Conservation (phyloP, 2,113 vertebrate genomes). For the Candoia aspera region DNA sequence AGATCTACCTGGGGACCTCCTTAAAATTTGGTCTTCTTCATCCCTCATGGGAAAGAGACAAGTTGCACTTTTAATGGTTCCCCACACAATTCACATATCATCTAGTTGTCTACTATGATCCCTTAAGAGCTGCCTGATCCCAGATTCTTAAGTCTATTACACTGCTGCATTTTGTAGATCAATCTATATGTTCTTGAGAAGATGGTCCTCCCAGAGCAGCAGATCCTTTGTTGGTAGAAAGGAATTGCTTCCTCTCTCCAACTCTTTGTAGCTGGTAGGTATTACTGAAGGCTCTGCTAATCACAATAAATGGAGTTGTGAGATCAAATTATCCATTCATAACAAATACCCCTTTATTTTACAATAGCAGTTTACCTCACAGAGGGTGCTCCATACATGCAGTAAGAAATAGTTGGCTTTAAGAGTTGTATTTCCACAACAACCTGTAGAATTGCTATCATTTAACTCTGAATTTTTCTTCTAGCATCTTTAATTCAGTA, state of each 20-base stretch:
- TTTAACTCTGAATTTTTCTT: background rate
- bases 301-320: background rate
- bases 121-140: background rate
- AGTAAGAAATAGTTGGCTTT: background rate
- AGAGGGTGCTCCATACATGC: background rate
- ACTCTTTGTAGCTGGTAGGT: background rate
- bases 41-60: background rate
- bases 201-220: background rate
- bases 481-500: background rate
- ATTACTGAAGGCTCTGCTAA: background rate
- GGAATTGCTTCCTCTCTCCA: background rate
- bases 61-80: constrained; percentile 25
- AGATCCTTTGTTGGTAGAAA: background rate
- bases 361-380: background rate
- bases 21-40: background rate
- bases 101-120: background rate
- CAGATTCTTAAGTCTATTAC: background rate
- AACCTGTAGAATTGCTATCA: background rate
- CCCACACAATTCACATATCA: background rate
- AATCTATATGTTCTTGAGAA: background rate
- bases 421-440: background rate
- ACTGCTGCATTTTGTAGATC: background rate
- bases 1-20: background rate
- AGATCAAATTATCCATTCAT: background rate
- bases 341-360: background rate